phyloP scores from a whole-genome alignment of 2,797 vertebrate species.

The Poeciliopsis paucimaculata region DNA sequence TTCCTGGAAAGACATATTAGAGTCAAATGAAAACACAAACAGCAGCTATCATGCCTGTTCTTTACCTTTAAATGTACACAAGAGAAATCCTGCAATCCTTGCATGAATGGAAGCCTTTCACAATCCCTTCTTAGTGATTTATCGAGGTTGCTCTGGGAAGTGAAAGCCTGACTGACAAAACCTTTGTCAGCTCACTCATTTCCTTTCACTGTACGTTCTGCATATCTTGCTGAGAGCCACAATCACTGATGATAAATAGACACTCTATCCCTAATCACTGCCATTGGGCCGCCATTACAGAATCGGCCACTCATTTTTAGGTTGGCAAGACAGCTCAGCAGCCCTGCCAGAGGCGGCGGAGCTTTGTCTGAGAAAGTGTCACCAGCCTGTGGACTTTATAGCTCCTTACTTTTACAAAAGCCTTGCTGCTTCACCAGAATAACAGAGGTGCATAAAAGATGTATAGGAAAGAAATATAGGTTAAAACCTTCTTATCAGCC shows the following conservation, averaged over 20 bases:
- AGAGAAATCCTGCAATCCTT: slow-evolving; percentile 12
- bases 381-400: slow-evolving; percentile 32
- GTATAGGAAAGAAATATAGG: background rate
- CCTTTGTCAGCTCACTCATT: slow-evolving; percentile 50
- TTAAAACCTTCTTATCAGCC: background rate
- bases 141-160: slow-evolving; percentile 25
- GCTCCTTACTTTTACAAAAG: slow-evolving; percentile 2
- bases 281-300: slow-evolving; percentile 61
- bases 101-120: slow-evolving; percentile 14
- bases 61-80: slow-evolving; percentile 1
- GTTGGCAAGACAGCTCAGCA: slow-evolving; percentile 49
- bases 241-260: slow-evolving; percentile 62
- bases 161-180: slow-evolving; percentile 40
- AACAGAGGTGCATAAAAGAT: slow-evolving; percentile 5
- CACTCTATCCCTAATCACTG: slow-evolving; percentile 59
- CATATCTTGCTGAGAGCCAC: slow-evolving; percentile 41
- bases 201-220: slow-evolving; percentile 30
- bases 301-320: slow-evolving; percentile 50
- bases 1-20: slow-evolving; percentile 9
- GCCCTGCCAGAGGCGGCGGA: slow-evolving; percentile 49
- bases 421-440: slow-evolving; percentile 17
- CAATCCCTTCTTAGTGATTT: slow-evolving; percentile 29
- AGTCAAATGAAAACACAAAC: slow-evolving; percentile 30
- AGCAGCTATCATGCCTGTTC: slow-evolving; percentile 13
- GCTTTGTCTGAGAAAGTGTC: slow-evolving; percentile 60